Base-by-base conservation (phyloP, 1,140 invertebrate genomes). In the Tetramorium parvispinum region DNA sequence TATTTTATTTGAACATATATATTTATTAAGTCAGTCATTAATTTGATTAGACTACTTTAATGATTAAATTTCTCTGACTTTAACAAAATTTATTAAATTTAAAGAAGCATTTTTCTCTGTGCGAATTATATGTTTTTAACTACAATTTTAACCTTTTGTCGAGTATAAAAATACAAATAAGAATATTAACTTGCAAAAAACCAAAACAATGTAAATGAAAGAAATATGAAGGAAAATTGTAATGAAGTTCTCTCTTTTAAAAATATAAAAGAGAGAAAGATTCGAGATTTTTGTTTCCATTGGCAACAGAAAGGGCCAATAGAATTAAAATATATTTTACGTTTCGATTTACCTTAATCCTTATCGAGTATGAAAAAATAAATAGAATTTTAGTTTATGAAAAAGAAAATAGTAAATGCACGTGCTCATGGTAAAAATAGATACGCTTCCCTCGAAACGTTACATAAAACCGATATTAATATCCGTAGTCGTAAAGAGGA, bases 401-500 rank as follows among this genome's bases (percentile, higher is more conserved):
- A 61, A 37, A 57, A 59, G n/a, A n/a, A 76, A 73, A 32, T 18
- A 70, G 3, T 57, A 21, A 21, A 37, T 37, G 3, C 3, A 6
- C 16, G 8, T 11, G 40, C 27, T 10, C 6, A 32, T 61, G 43
- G 11, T 21, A 43, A 65, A 8, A 11, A 13, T 46, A 46, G n/a
- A 49, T n/a, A 37, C 11, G 7, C 13, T 16, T 40, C 37, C 11
- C n/a, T 27, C 16, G n/a, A 16, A 32, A 7, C 43, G n/a, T 51
- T 18, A 46, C 16, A n/a, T 0, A 51, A 79, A 66, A 61, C 59
- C 43, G 57, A 63, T 57, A 77, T 77, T 77, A 77, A 77, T 61
- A 76, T 76, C 55, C 46, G 3, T 43, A 43, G 10, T 61, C 32
- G 8, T 27, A 68, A 40, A 65, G 21, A 11, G n/a, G 32, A 66